phyloP scores from a whole-genome alignment of 2,888 invertebrate genomes.

The Pandemis corylana region DNA sequence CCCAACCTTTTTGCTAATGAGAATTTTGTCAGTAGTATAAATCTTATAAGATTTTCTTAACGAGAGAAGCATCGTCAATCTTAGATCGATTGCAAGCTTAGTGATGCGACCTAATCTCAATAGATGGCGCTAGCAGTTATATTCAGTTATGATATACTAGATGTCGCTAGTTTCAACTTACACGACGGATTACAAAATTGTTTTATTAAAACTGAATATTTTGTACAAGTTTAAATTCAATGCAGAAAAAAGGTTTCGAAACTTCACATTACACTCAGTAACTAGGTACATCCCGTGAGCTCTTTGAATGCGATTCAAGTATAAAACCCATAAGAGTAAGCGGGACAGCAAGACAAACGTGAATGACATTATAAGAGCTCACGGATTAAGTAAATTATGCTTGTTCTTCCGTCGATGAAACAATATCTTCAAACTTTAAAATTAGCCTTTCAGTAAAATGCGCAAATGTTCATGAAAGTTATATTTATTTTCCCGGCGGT shows the following conservation, averaged over 20 bases:
- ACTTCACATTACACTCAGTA: no score
- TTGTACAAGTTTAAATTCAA: no score
- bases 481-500: constrained; percentile 43
- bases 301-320: no score
- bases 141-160: background rate
- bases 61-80: background rate
- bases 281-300: no score
- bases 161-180: background rate
- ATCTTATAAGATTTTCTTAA: constrained; percentile 9
- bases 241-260: no score
- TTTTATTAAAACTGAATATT: no score
- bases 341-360: no score
- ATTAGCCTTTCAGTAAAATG: background rate
- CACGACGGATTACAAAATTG: background rate
- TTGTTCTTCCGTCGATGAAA: no score
- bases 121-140: background rate
- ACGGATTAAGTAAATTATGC: no score
- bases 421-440: background rate
- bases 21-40: background rate
- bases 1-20: background rate
- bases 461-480: constrained; percentile 25
- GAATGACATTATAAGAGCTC: no score
- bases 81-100: background rate
- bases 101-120: background rate
- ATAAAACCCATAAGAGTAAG: no score